Conservation (phyloP, 2,888 invertebrate genomes). For the Chrysolina oricalcia region DNA sequence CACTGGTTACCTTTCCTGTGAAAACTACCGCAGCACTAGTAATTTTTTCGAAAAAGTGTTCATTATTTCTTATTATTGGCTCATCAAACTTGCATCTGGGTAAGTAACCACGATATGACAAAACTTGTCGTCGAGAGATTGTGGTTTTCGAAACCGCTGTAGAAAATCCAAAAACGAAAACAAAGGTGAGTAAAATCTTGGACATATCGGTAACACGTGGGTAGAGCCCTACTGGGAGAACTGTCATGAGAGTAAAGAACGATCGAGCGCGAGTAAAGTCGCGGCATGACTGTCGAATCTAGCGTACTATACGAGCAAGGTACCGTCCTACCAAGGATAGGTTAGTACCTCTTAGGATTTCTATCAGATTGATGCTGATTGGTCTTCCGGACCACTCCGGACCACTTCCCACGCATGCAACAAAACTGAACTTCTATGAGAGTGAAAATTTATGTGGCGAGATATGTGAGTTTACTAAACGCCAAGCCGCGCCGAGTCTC, state of each 20-base stretch:
- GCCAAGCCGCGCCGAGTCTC: too few relatives aligned
- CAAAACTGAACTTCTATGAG: slow-evolving; percentile 63
- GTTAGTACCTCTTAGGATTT: slow-evolving; percentile 67
- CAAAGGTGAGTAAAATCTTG: slow-evolving; percentile 34
- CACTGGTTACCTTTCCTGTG: slow-evolving; percentile 69
- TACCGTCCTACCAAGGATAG: slow-evolving; percentile 68
- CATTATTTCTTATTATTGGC: slow-evolving; percentile 65
- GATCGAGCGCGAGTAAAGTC: slow-evolving; percentile 62
- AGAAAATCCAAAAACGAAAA: slow-evolving; percentile 35
- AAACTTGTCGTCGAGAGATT: slow-evolving; percentile 54
- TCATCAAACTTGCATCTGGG: slow-evolving; percentile 69
- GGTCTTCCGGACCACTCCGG: slow-evolving; percentile 59
- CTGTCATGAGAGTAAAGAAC: slow-evolving; percentile 7
- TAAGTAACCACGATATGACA: slow-evolving; percentile 58
- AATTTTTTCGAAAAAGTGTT: slow-evolving; percentile 62
- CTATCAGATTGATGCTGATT: slow-evolving; percentile 67
- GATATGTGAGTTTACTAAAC: too few relatives aligned
- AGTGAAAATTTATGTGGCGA: slow-evolving; percentile 60
- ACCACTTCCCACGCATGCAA: slow-evolving; percentile 63
- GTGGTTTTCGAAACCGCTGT: slow-evolving; percentile 50
- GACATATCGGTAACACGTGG: slow-evolving; percentile 44
- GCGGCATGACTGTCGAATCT: slow-evolving; percentile 65
- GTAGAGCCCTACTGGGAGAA: slow-evolving; percentile 13
- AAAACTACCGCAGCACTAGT: slow-evolving; percentile 66
- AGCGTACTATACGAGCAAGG: slow-evolving; percentile 62